phyloP scores from a whole-genome alignment of 2,113 vertebrate genomes.

The Gambusia affinis region DNA sequence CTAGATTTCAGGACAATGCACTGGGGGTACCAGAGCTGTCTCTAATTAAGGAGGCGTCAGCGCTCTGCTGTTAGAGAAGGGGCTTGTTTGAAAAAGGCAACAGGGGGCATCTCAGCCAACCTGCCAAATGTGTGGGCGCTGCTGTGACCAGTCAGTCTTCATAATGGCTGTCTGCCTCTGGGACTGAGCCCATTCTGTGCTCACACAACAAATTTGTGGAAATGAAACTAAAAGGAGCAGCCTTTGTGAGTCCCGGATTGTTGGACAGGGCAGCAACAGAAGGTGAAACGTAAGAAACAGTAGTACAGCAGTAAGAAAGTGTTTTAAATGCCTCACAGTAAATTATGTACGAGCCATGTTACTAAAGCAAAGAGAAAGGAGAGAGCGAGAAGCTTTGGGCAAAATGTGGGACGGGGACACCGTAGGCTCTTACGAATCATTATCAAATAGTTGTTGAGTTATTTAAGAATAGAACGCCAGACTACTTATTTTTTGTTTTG shows the following conservation, averaged over 20 bases:
- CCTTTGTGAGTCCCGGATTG: constrained; percentile 33
- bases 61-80: constrained; percentile 42
- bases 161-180: constrained; percentile 63
- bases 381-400: constrained; percentile 15
- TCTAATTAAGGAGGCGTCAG: constrained; percentile 62
- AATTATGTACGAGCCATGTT: background rate
- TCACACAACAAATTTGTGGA: constrained; percentile 54
- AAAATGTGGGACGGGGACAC: constrained; percentile 19
- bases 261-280: constrained; percentile 9
- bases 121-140: constrained; percentile 70
- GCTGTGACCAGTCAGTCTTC: constrained; percentile 69
- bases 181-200: constrained; percentile 57
- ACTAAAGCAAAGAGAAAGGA: background rate
- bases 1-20: constrained; percentile 34
- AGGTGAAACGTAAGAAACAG: background rate
- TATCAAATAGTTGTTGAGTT: constrained; percentile 45
- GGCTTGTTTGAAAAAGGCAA: constrained; percentile 57
- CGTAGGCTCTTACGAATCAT: constrained; percentile 36
- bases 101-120: constrained; percentile 59
- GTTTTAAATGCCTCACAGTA: background rate
- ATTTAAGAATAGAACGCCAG: constrained; percentile 47
- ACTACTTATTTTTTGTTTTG: constrained; percentile 46
- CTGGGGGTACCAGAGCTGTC: constrained; percentile 55
- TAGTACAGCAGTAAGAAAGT: background rate
- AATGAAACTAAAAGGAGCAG: constrained; percentile 39